phyloP scores from a whole-genome alignment of 2,888 invertebrate genomes.

The Drosophila nr. medialis region DNA sequence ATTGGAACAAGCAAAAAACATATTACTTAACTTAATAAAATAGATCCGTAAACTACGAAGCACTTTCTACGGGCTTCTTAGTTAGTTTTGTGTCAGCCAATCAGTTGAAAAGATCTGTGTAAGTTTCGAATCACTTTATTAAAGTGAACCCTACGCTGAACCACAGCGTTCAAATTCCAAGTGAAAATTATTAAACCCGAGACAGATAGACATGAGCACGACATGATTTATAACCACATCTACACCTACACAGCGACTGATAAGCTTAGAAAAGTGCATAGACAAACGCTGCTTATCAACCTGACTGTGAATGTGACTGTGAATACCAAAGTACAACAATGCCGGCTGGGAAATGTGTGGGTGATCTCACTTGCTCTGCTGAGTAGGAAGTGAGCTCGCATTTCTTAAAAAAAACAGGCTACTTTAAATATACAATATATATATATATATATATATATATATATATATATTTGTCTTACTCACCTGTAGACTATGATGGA shows the following conservation, averaged over 20 bases:
- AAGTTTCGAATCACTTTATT: slow-evolving; percentile 61
- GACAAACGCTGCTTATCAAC: slow-evolving; percentile 61
- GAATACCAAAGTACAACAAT: slow-evolving; percentile 41
- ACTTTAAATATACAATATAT: not conserved
- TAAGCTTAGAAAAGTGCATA: slow-evolving; percentile 60
- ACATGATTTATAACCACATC: slow-evolving; percentile 65
- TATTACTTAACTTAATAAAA: slow-evolving; percentile 21
- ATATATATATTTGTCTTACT: slow-evolving; percentile 31
- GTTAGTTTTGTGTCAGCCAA: slow-evolving; percentile 35
- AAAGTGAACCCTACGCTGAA: slow-evolving; percentile 65
- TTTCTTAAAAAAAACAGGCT: not conserved
- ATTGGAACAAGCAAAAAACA: slow-evolving; percentile 4
- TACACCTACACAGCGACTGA: slow-evolving; percentile 68
- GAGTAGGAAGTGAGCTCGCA: slow-evolving; percentile 25
- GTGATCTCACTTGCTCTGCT: slow-evolving; percentile 42
- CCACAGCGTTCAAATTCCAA: slow-evolving; percentile 74
- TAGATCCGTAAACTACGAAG: slow-evolving; percentile 13
- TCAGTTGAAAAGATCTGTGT: slow-evolving; percentile 58
- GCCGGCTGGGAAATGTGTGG: slow-evolving; percentile 42
- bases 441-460: not conserved
- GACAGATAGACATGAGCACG: slow-evolving; percentile 57
- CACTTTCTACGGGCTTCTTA: slow-evolving; percentile 48
- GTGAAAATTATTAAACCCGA: slow-evolving; percentile 66
- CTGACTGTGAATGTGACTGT: slow-evolving; percentile 14
- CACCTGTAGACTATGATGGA: slow-evolving; percentile 91